Percentiles rank a stretch among this genome's conserved stretches.
Evolutionary conservation across 2,113 vertebrate species (phyloP).

Genomic region (Oenanthe oenanthe): DNA sequence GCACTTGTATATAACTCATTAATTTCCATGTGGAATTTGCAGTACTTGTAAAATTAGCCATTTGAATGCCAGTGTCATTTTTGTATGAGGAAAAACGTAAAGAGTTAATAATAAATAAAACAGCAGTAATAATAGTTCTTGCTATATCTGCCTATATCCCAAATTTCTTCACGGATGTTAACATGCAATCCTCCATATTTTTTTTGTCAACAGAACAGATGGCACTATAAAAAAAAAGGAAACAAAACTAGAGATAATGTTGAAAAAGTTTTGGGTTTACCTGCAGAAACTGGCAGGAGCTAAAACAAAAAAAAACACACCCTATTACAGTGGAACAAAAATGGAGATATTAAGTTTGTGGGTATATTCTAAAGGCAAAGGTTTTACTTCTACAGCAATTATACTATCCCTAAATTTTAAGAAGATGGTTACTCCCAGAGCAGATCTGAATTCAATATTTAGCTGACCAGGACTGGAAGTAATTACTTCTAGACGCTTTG

Average conservation of each 20-base stretch:
- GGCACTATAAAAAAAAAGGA: neutral
- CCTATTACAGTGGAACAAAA: neutral
- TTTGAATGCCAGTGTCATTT: slow-evolving; percentile 15
- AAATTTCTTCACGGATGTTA: neutral
- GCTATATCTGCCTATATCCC: neutral
- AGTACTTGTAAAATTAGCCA: slow-evolving; percentile 25
- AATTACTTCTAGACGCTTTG: neutral
- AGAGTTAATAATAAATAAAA: slow-evolving; percentile 27
- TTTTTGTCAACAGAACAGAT: slow-evolving; percentile 2
- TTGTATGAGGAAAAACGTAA: neutral
- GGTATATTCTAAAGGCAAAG: neutral
- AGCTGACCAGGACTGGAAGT: neutral
- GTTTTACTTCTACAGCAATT: neutral
- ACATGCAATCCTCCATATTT: neutral
- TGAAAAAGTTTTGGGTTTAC: neutral
- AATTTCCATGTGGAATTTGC: slow-evolving; percentile 4
- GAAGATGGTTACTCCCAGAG: neutral
- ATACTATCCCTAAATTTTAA: neutral
- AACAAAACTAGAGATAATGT: neutral
- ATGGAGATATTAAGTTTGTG: neutral
- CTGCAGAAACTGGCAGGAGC: neutral
- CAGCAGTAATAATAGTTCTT: neutral
- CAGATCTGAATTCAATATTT: neutral
- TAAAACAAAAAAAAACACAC: neutral
- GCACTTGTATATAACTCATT: neutral